Evolutionary conservation across 2,113 vertebrate genomes (phyloP).

Genomic region (Castor canadensis): DNA sequence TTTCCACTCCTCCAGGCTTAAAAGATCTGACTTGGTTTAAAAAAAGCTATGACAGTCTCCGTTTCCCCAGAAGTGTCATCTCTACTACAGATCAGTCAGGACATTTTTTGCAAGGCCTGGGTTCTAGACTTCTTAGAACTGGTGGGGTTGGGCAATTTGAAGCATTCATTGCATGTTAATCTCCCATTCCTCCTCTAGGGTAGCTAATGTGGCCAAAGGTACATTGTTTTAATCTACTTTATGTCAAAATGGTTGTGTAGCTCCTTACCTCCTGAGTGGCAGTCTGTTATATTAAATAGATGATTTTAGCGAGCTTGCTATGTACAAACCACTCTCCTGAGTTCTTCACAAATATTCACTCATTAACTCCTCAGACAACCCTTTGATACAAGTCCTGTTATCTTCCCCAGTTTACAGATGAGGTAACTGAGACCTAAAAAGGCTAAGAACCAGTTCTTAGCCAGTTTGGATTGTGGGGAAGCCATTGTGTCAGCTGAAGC

Average conservation of each 20-base stretch:
- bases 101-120: neutral
- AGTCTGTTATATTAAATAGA: neutral
- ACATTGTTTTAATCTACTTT: neutral
- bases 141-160: neutral
- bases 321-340: neutral
- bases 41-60: neutral
- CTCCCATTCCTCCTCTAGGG: neutral
- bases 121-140: neutral
- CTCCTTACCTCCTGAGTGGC: neutral
- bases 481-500: neutral
- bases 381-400: neutral
- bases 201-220: neutral
- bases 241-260: neutral
- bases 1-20: constrained; percentile 17
- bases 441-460: neutral
- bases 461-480: neutral
- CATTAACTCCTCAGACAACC: neutral
- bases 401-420: neutral
- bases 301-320: neutral
- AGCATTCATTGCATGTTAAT: neutral
- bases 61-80: neutral
- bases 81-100: neutral
- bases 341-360: neutral
- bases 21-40: neutral
- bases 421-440: neutral